Conservation (phyloP, 2,797 vertebrate genomes). For the Pangasius djambal region DNA sequence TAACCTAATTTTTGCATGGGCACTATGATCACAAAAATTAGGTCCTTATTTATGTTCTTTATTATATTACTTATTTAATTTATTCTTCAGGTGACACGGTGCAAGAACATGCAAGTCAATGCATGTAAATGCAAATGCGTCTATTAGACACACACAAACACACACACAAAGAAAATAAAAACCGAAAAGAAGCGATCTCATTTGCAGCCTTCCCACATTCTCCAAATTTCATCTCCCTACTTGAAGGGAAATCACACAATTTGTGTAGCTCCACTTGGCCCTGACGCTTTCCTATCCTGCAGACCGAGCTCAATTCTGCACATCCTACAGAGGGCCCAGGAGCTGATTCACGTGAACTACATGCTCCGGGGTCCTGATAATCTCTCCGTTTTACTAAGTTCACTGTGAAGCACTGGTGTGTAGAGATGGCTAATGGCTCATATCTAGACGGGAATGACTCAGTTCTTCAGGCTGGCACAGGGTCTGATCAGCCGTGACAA, state of each 20-base stretch:
- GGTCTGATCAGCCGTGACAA: slow-evolving; percentile 23
- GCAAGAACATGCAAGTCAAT: not conserved
- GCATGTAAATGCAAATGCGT: not conserved
- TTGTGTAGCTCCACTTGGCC: slow-evolving; percentile 45
- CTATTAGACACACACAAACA: slow-evolving; percentile 1
- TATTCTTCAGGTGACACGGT: not conserved
- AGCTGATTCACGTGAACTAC: not conserved
- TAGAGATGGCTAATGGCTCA: slow-evolving; percentile 18
- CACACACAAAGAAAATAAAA: slow-evolving; percentile 7
- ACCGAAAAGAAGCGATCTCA: not conserved
- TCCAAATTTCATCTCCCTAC: slow-evolving; percentile 15
- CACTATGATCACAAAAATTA: no score
- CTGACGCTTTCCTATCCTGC: not conserved
- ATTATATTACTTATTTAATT: not conserved
- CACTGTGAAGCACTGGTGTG: slow-evolving; percentile 27
- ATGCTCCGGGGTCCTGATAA: slow-evolving; percentile 21
- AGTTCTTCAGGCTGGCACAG: slow-evolving; percentile 37
- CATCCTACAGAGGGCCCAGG: slow-evolving; percentile 13
- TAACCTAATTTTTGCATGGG: not conserved
- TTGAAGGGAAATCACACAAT: slow-evolving; percentile 44
- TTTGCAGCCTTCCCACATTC: slow-evolving; percentile 14
- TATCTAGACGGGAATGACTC: slow-evolving; percentile 27
- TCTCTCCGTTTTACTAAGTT: slow-evolving; percentile 14
- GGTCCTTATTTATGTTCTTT: no score
- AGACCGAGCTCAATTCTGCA: slow-evolving; percentile 16